These are phyloP conservation scores for Ooceraea biroi DNA, from an alignment of 1,140 invertebrate species.

Conservation along the genomic window DNA sequence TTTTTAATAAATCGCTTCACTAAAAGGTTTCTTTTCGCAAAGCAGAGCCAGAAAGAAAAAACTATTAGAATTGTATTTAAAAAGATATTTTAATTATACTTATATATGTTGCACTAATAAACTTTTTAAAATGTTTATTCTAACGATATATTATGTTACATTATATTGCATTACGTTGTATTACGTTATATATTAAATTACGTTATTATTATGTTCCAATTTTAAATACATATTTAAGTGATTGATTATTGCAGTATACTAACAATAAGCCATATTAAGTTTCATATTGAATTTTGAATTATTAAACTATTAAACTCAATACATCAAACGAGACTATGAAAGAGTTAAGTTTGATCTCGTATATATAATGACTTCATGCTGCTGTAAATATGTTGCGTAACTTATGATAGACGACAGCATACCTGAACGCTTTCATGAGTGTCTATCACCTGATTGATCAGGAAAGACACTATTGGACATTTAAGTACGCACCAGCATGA, in stretches of 20 bases:
- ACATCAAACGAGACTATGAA: conserved; percentile 21
- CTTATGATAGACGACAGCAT: conserved; percentile 43
- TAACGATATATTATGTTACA: neutral
- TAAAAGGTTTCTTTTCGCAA: neutral
- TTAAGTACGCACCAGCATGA: conserved; percentile 75
- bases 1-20: neutral
- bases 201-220: neutral
- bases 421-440: conserved; percentile 60
- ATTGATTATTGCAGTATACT: neutral
- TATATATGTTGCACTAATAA: neutral
- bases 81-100: neutral
- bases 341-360: conserved; percentile 39
- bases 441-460: conserved; percentile 69
- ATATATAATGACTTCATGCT: neutral
- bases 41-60: neutral
- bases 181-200: neutral
- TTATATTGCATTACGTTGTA: too few relatives aligned
- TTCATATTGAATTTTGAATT: neutral
- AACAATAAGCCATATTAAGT: neutral
- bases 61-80: neutral
- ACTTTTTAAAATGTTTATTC: neutral
- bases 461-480: conserved; percentile 66
- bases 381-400: conserved; percentile 66
- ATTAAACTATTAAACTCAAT: neutral
- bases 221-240: neutral